A percentile compares a stretch with the other conserved stretches of the same genome.
Conservation (phyloP, 1,140 invertebrate genomes). For the Tenebrio molitor region DNA sequence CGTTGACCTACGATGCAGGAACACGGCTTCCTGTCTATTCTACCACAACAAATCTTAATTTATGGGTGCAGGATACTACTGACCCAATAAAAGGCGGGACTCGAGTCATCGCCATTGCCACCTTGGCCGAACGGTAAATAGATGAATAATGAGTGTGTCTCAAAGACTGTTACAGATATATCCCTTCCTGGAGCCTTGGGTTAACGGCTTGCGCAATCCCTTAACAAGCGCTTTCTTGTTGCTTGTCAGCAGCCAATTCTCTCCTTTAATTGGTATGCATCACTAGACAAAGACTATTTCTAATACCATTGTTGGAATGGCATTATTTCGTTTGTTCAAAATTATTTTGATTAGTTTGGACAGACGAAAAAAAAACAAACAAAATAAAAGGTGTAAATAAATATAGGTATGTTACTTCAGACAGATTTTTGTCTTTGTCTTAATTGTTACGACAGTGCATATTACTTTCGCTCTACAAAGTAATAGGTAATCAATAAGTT, state of each 20-base stretch:
- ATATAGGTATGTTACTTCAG: no score
- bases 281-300: no score
- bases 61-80: slow-evolving; percentile 5
- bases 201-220: slow-evolving; percentile 10
- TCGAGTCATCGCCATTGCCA: not conserved
- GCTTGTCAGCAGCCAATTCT: not conserved
- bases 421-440: no score
- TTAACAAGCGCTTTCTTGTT: slow-evolving; percentile 2
- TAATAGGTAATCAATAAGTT: no score
- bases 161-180: not conserved
- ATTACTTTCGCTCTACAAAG: no score
- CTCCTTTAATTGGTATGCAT: not conserved
- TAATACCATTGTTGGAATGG: no score
- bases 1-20: slow-evolving; percentile 14
- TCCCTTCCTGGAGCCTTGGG: slow-evolving; percentile 24
- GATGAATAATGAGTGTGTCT: not conserved
- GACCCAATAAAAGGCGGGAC: not conserved
- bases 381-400: no score
- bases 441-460: no score
- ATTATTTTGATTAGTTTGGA: no score
- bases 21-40: slow-evolving; percentile 19
- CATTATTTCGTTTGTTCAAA: no score
- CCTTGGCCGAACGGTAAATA: not conserved
- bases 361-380: no score
- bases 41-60: not conserved